phyloP scores from a whole-genome alignment of 2,113 vertebrate species.

The Elachura formosa region DNA sequence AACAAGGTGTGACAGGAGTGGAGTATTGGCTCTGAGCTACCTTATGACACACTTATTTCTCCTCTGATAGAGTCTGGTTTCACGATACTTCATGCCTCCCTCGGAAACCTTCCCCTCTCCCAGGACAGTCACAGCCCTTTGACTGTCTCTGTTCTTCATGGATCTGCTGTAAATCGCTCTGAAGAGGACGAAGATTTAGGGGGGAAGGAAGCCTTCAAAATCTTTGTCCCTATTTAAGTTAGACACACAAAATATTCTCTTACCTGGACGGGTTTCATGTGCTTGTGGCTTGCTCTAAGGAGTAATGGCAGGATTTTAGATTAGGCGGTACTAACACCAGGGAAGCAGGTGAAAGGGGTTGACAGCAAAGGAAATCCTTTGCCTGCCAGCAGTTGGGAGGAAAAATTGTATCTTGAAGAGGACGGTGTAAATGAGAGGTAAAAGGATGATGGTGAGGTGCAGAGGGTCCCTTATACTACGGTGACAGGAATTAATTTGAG shows the following conservation, averaged over 20 bases:
- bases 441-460: not conserved
- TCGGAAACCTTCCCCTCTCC: not conserved
- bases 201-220: not conserved
- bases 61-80: not conserved
- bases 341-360: not conserved
- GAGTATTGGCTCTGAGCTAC: not conserved
- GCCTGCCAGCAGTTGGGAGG: not conserved
- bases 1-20: not conserved
- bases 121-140: not conserved
- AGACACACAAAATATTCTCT: not conserved
- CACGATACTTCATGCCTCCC: rapidly evolving
- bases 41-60: not conserved
- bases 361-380: not conserved
- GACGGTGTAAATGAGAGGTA: not conserved
- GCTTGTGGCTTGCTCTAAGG: not conserved
- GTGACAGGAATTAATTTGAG: not conserved
- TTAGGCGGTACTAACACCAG: not conserved
- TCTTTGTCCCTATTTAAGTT: not conserved
- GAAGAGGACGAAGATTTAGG: not conserved
- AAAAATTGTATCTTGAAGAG: not conserved
- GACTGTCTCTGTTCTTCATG: not conserved
- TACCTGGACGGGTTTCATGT: not conserved
- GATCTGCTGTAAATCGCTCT: not conserved
- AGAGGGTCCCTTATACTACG: not conserved
- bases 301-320: not conserved